phyloP scores from a whole-genome alignment of 1,140 invertebrate genomes.

The Cyphomyrmex costatus region DNA sequence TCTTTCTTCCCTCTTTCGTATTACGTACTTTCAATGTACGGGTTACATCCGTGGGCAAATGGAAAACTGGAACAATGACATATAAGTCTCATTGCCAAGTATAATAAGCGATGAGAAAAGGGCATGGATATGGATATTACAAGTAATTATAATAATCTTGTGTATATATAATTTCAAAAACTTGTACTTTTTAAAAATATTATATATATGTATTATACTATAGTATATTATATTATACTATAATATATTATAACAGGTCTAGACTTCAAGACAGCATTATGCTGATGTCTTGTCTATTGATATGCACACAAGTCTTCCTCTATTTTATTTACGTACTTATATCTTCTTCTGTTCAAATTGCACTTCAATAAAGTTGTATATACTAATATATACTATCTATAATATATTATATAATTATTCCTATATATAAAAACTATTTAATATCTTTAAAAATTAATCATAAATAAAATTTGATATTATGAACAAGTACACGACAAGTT shows the following conservation, averaged over 20 bases:
- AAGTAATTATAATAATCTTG: background rate
- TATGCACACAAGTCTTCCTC: too few relatives aligned
- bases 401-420: background rate
- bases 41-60: slow-evolving; percentile 6
- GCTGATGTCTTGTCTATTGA: too few relatives aligned
- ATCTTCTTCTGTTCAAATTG: too few relatives aligned
- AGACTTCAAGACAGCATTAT: too few relatives aligned
- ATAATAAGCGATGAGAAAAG: background rate
- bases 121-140: background rate
- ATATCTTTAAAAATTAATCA: background rate
- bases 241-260: too few relatives aligned
- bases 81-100: background rate
- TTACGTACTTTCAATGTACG: slow-evolving; percentile 7
- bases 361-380: too few relatives aligned
- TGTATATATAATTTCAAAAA: background rate
- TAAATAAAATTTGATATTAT: background rate
- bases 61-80: background rate
- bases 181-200: background rate
- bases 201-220: background rate
- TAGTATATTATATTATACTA: background rate
- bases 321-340: too few relatives aligned
- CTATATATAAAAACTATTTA: background rate
- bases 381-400: too few relatives aligned
- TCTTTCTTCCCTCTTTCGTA: background rate
- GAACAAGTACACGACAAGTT: background rate